phyloP scores from a whole-genome alignment of 2,113 vertebrate genomes.

The Nanger granti region DNA sequence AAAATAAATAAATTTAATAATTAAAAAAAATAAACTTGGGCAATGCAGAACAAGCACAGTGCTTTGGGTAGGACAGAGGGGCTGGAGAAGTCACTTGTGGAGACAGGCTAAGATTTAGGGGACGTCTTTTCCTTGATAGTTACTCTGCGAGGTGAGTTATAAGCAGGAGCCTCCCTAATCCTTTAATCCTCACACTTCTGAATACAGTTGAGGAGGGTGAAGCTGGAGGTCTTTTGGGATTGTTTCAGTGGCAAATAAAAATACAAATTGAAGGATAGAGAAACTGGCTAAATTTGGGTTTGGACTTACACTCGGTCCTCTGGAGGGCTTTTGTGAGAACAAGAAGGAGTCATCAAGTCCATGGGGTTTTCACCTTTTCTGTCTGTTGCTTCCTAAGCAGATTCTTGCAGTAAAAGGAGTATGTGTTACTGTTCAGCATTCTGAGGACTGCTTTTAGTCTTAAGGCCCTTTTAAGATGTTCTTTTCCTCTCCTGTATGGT shows the following conservation, averaged over 20 bases:
- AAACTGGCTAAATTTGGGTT: background rate
- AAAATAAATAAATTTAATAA: too few relatives aligned
- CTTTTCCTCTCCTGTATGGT: background rate
- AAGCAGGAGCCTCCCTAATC: background rate
- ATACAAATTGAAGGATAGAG: background rate
- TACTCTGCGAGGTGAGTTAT: background rate
- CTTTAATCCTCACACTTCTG: slow-evolving; percentile 21
- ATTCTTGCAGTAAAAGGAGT: background rate
- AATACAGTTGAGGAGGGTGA: background rate
- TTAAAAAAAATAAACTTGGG: background rate
- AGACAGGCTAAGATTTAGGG: background rate
- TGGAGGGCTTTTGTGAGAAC: background rate
- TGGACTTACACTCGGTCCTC: background rate
- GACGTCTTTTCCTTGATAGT: background rate
- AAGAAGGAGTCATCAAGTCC: background rate
- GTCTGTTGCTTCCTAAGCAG: slow-evolving; percentile 15
- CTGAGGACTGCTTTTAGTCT: background rate
- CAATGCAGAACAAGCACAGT: background rate
- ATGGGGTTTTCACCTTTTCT: background rate
- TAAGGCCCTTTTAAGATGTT: background rate
- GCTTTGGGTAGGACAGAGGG: background rate
- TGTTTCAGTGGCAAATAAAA: background rate
- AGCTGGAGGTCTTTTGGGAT: background rate
- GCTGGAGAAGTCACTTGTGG: background rate
- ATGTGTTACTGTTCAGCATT: background rate